Percentiles rank a stretch among this genome's conserved stretches.
phyloP scores from a whole-genome alignment of 53 echinoderm and acorn worm genomes.

The Holothuria scabra region DNA sequence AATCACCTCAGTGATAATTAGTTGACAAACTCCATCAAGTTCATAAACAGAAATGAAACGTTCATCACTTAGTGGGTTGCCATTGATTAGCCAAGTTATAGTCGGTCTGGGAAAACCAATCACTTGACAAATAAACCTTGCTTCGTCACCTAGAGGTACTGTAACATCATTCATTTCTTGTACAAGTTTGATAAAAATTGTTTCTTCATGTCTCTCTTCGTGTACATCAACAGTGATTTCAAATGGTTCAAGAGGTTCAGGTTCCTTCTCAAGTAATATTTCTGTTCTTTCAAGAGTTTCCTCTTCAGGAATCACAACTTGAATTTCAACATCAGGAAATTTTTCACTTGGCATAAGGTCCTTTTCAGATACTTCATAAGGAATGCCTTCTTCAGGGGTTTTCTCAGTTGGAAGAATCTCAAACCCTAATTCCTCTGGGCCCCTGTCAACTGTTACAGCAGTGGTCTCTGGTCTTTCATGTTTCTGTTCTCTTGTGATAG shows the following conservation, averaged over 20 bases:
- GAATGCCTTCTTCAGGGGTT: too few relatives aligned
- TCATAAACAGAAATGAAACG: constrained; percentile 71
- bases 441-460: too few relatives aligned
- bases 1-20: constrained; percentile 73
- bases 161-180: constrained; percentile 60
- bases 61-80: constrained; percentile 52
- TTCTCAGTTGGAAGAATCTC: too few relatives aligned
- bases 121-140: constrained; percentile 58
- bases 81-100: constrained; percentile 65
- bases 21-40: constrained; percentile 64
- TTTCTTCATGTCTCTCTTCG: constrained; percentile 49
- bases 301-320: constrained; percentile 45
- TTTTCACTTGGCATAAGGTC: too few relatives aligned
- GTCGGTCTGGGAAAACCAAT: constrained; percentile 68
- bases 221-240: constrained; percentile 63
- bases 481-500: too few relatives aligned
- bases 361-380: constrained; percentile 18
- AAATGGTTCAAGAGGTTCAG: constrained; percentile 48
- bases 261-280: constrained; percentile 36
- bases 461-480: too few relatives aligned
- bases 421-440: too few relatives aligned
- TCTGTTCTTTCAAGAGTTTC: constrained; percentile 28
- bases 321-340: constrained; percentile 51
- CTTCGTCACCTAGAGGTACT: constrained; percentile 55
- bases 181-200: constrained; percentile 57